Evolutionary conservation across 1,140 invertebrate species (phyloP).

Genomic region (Apis laboriosa): DNA sequence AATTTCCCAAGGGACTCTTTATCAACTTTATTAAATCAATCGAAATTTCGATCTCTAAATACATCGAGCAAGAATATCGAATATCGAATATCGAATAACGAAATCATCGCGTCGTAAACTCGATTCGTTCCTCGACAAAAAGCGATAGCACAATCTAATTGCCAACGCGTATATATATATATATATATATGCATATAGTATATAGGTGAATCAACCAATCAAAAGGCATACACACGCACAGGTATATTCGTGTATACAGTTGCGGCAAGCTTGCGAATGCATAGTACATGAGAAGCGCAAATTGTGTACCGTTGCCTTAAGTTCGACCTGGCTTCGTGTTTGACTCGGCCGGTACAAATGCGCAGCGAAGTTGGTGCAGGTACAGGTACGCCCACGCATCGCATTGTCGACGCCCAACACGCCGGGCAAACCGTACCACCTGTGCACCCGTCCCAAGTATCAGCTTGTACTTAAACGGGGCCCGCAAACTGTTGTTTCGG

Average conservation of each 20-base stretch:
- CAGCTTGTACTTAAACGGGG: slow-evolving; percentile 11
- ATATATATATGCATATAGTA: background rate
- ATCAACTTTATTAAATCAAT: background rate
- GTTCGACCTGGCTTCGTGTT: slow-evolving; percentile 4
- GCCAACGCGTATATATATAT: no score
- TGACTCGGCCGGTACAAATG: background rate
- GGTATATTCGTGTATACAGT: background rate
- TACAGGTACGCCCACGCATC: background rate
- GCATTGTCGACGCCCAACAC: background rate
- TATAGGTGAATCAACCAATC: slow-evolving; percentile 23
- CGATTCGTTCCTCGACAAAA: background rate
- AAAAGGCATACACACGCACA: slow-evolving; percentile 15
- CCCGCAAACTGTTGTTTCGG: background rate
- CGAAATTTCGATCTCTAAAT: background rate
- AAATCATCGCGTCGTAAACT: background rate
- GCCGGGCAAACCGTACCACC: background rate
- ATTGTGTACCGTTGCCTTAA: slow-evolving; percentile 41
- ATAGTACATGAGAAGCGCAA: slow-evolving; percentile 17
- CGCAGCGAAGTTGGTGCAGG: background rate
- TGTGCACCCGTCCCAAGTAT: slow-evolving; percentile 2
- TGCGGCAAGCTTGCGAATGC: background rate
- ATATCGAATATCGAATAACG: no score
- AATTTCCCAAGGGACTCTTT: no score
- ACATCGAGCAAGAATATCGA: no score
- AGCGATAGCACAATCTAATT: slow-evolving; percentile 3